Evolutionary conservation across 2,888 invertebrate species (phyloP), one percentile per base, ranked within the genome.

Genomic region (Drosophila neutralis): DNA sequence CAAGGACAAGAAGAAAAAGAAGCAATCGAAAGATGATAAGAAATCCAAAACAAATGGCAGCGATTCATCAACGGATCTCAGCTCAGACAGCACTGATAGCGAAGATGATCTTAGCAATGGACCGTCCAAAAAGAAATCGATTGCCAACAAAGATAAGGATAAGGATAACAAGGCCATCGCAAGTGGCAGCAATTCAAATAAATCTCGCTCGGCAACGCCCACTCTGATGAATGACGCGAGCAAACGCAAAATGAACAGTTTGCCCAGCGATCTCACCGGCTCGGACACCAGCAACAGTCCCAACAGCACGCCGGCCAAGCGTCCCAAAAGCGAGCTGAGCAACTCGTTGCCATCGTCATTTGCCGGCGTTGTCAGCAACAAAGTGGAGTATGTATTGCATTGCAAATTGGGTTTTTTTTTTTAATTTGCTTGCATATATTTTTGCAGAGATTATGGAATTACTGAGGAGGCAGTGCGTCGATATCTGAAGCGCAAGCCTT

Each of bases 401-500:
- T 7, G 3, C 11, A 33, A 10, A 36, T 15, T 15, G 7, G 0
- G 1, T 0, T 42, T n/a, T 0, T 49, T 45, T 45, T 24, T 2
- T 45, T 45, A 15, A 24, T 45, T 15, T 15, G 21, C 2, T 56
- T 27, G 49, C 51, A 8, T 31, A 11, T 36, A 15, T 35, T 65
- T 51, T 60, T 72, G 48, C 91, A 97, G 96, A 91, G 97, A 97
- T 85, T 97, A 97, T 91, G 97, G 97, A 59, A 98, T 98, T 42
- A 98, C 98, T 0, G 98, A 99, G 92, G 98, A 98, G 88, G 97
- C 98, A 0, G 98, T 99, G 8, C 94, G 98, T 4, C 95, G 98
- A 21, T 99, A 99, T 93, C 94, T 99, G 38, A 97, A 97, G 93
- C 95, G 99, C 13, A 99, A 99, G 91, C 99, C 99, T 1, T 98